Evolutionary conservation across 2,888 invertebrate genomes (phyloP).

Genomic region (Liopterus haemorrhoidalis): DNA sequence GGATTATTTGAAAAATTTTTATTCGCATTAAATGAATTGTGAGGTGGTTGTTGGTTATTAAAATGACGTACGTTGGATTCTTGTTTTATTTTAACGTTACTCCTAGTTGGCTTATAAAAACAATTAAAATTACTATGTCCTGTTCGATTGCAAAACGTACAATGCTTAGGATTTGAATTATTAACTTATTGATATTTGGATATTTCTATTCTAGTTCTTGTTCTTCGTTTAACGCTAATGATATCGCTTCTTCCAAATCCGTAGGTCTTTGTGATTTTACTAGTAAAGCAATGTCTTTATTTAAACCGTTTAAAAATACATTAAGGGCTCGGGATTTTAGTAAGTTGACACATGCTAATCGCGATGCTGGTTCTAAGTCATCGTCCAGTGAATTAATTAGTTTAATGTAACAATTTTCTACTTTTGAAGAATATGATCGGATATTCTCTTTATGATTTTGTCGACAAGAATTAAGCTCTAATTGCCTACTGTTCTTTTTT

Average conservation of each 20-base stretch:
- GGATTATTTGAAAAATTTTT: too few relatives aligned
- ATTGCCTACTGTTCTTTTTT: slow-evolving; percentile 34
- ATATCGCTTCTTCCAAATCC: slow-evolving; percentile 34
- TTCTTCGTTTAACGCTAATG: slow-evolving; percentile 34
- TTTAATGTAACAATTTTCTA: slow-evolving; percentile 35
- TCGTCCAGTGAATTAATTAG: slow-evolving; percentile 32
- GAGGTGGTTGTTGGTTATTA: too few relatives aligned
- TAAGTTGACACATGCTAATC: slow-evolving; percentile 30
- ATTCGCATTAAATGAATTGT: too few relatives aligned
- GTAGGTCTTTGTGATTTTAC: slow-evolving; percentile 35
- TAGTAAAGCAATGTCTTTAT: slow-evolving; percentile 34
- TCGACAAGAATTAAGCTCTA: slow-evolving; percentile 34
- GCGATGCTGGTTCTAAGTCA: slow-evolving; percentile 22
- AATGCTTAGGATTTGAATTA: too few relatives aligned
- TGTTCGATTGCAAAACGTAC: too few relatives aligned
- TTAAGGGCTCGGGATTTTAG: slow-evolving; percentile 35
- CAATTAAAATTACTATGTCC: too few relatives aligned
- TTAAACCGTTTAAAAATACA: slow-evolving; percentile 35
- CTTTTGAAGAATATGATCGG: slow-evolving; percentile 30
- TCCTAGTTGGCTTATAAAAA: too few relatives aligned
- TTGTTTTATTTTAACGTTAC: too few relatives aligned
- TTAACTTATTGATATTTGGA: background rate
- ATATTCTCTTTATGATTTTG: slow-evolving; percentile 32
- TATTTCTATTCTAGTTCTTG: slow-evolving; percentile 29
- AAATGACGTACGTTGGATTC: too few relatives aligned